Base-by-base conservation (phyloP, 35 echinoderm and acorn worm genomes). In the Diadema setosum region DNA sequence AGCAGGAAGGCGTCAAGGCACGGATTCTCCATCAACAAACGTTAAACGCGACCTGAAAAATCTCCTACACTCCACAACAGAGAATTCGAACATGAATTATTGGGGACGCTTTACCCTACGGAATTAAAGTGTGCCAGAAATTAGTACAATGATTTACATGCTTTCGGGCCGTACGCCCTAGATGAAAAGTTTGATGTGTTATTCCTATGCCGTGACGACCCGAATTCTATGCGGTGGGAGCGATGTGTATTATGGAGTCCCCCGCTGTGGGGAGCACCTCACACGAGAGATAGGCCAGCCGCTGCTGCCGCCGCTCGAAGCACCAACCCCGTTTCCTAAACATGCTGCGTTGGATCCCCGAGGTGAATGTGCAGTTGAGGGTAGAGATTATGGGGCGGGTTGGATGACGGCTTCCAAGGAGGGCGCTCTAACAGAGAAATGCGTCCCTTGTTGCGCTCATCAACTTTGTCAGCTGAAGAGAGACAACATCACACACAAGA, bases 351-450 rank as follows among this genome's bases (percentile, higher is more conserved):
- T 16, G 92, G 88, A 63, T 91, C 87, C 16, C 88, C 87, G 14
- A 99, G 87, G 46, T 99, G 96, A 25, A 99, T 99, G 16, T 88
- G 96, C 6, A 99, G 86, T 52, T 92, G 81, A 1, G 96, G 96
- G 42, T 92, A 99, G 7, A 99, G 87, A 75, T 99, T 99, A 63
- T 99, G 96, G 16, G 96, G 89, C 42, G 83, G 86, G 14, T 83
- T 86, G 9, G 96, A 99, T 14, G 96, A 87, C 23, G 96, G 96
- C 81, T 99, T 99, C 92, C 92, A 99, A 78, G 96, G 96, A 82
- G 96, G 96, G 64, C 96, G 88, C 65, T 99, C 96, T 76, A 92
- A 49, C 20, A 95, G 60, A 35, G 96, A 99, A 16, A 99, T 99
- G 23, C 83, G 87, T 12, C 96, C 96, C 73, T 94, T 94, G 81